A percentile compares a stretch with the other conserved stretches of the same genome.
phyloP scores from a whole-genome alignment of 2,888 invertebrate species.

The Electrophaes corylata region DNA sequence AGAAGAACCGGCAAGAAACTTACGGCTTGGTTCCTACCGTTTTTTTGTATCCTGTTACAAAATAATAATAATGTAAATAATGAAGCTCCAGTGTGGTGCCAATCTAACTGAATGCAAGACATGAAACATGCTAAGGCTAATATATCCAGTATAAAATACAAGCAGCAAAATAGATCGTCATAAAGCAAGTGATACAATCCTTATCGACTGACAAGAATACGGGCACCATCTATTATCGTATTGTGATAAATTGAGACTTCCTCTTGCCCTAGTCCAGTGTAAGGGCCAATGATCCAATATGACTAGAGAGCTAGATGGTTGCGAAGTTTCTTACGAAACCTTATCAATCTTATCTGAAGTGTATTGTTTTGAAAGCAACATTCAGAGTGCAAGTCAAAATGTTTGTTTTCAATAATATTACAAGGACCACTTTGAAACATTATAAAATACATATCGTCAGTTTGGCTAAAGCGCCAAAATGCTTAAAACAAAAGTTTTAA shows the following conservation, averaged over 20 bases:
- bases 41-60: too few relatives aligned
- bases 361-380: neutral
- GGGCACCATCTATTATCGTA: slow-evolving; percentile 58
- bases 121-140: too few relatives aligned
- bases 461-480: too few relatives aligned
- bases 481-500: too few relatives aligned
- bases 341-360: slow-evolving; percentile 1
- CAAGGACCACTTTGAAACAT: neutral
- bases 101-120: too few relatives aligned
- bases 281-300: slow-evolving; percentile 25
- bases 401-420: too few relatives aligned
- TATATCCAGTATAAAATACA: slow-evolving; percentile 13
- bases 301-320: slow-evolving; percentile 2
- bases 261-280: slow-evolving; percentile 51
- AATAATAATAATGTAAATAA: too few relatives aligned
- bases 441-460: too few relatives aligned
- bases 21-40: too few relatives aligned
- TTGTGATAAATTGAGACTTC: slow-evolving; percentile 69
- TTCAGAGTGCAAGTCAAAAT: neutral
- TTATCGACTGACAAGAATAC: slow-evolving; percentile 43
- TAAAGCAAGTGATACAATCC: slow-evolving; percentile 17
- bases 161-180: slow-evolving; percentile 16
- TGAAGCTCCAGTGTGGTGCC: too few relatives aligned
- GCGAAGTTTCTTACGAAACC: slow-evolving; percentile 5
- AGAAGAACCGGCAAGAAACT: too few relatives aligned